Percentiles rank a stretch among this genome's conserved stretches.
phyloP scores from a whole-genome alignment of 2,888 invertebrate species.

The Thereva unica region DNA sequence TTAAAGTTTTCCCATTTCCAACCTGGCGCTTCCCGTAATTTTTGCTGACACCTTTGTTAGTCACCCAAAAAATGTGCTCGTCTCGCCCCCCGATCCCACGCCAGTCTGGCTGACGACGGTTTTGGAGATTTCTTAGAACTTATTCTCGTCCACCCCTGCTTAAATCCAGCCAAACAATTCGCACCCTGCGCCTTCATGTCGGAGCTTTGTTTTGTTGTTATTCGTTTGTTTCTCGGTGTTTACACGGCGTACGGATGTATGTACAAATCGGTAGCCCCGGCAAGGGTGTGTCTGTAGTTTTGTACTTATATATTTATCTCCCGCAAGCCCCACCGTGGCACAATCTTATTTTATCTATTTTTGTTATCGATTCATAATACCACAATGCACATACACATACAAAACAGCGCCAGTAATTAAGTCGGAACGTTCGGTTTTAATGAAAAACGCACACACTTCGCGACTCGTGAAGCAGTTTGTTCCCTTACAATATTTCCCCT shows the following conservation, averaged over 20 bases:
- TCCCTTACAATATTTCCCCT: no score
- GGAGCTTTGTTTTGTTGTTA: slow-evolving; percentile 15
- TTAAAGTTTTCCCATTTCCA: no score
- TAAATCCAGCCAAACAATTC: neutral
- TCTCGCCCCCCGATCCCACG: no score
- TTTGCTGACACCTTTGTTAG: no score
- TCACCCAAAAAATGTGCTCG: no score
- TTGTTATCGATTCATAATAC: slow-evolving; percentile 27
- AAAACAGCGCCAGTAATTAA: slow-evolving; percentile 16
- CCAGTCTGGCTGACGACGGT: no score
- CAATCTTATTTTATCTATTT: slow-evolving; percentile 20
- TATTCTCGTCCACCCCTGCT: neutral
- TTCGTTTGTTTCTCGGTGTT: slow-evolving; percentile 21
- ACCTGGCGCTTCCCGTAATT: no score
- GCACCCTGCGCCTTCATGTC: neutral
- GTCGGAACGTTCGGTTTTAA: slow-evolving; percentile 15
- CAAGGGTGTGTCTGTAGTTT: slow-evolving; percentile 17
- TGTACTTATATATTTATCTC: slow-evolving; percentile 19
- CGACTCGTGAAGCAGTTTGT: no score
- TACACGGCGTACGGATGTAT: slow-evolving; percentile 8
- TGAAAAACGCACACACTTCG: neutral
- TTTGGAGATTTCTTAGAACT: slow-evolving; percentile 2
- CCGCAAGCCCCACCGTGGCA: slow-evolving; percentile 2
- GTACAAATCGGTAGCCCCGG: slow-evolving; percentile 1
- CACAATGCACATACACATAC: slow-evolving; percentile 13